Evolutionary conservation across 2,888 invertebrate genomes (phyloP), one percentile per base, ranked within the genome.

Genomic region (Ectemnius continuus): DNA sequence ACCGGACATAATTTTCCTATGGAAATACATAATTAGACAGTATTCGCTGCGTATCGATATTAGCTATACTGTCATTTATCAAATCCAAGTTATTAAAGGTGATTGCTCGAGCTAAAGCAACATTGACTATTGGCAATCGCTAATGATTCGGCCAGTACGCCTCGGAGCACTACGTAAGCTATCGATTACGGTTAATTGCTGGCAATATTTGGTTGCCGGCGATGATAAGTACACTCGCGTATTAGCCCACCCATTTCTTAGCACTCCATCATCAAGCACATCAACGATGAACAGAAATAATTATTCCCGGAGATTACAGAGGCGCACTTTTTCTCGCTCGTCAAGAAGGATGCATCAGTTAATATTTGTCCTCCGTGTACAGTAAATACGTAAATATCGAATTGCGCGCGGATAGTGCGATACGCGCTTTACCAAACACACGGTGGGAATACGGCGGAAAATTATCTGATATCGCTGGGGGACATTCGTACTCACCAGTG

Each of bases 101-200:
- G 52, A 14, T 11, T 16, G 14, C 52, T 11, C 52, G n/a, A 52
- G 52, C 16, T 16, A 4, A 52, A 14, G 52, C 52, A 52, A 14
- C 16, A 16, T 5, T 16, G 14, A 52, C 52, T 58, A 65, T 68
- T 65, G 65, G 46, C 59, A 16, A 58, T 62, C 71, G 18, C 61
- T 64, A 65, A 68, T 76, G 67, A 71, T 68, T 64, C 36, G 36
- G 62, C 14, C 62, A 20, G 18, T 62, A 16, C n/a, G 52, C 52
- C 52, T 52, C 52, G 14, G 4, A 14, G 52, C 16, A 14, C 36
- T 52, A 5, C 16, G 16, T 16, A 52, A 52, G 52, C 52, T 16
- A 52, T 52, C 52, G 52, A 52, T 52, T 52, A 52, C 14, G 16
- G 52, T 11, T 16, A 52, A 52, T 52, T 52, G 52, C 52, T 52